Conservation (phyloP, 2,797 vertebrate genomes). For the Enteromius radiatus region DNA sequence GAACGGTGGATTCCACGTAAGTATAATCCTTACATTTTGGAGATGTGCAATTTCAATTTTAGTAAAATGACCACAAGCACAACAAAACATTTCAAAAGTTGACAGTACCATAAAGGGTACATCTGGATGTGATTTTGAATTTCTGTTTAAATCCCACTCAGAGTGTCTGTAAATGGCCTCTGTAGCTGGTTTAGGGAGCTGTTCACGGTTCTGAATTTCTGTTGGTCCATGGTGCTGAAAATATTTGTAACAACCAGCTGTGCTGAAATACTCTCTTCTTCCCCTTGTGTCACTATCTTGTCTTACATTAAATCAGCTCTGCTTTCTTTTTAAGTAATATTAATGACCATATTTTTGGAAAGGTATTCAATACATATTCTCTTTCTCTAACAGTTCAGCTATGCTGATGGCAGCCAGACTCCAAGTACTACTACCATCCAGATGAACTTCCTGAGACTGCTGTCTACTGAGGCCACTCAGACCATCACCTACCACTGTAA, state of each 20-base stretch:
- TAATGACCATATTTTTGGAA: background rate
- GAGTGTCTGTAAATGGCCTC: background rate
- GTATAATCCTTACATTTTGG: slow-evolving; percentile 56
- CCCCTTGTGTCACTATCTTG: background rate
- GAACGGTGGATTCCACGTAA: slow-evolving; percentile 93
- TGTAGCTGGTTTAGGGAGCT: slow-evolving; percentile 25
- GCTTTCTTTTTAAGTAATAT: background rate
- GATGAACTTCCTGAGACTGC: slow-evolving; percentile 94
- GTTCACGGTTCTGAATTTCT: slow-evolving; percentile 25
- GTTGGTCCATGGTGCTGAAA: slow-evolving; percentile 39
- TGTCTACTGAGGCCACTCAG: slow-evolving; percentile 93
- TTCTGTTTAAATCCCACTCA: background rate
- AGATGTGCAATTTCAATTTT: background rate
- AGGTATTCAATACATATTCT: background rate
- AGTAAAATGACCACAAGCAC: background rate
- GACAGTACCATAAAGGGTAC: background rate
- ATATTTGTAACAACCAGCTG: background rate
- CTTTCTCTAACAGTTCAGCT: slow-evolving; percentile 85
- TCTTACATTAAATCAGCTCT: background rate
- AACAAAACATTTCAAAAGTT: background rate
- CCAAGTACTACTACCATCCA: slow-evolving; percentile 87
- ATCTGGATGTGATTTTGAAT: background rate
- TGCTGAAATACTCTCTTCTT: background rate
- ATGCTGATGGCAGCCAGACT: slow-evolving; percentile 85
- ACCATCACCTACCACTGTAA: slow-evolving; percentile 98